Evolutionary conservation across 2,888 invertebrate genomes (phyloP), one percentile per base, ranked within the genome.

Genomic region (Argynnis bischoffii): DNA sequence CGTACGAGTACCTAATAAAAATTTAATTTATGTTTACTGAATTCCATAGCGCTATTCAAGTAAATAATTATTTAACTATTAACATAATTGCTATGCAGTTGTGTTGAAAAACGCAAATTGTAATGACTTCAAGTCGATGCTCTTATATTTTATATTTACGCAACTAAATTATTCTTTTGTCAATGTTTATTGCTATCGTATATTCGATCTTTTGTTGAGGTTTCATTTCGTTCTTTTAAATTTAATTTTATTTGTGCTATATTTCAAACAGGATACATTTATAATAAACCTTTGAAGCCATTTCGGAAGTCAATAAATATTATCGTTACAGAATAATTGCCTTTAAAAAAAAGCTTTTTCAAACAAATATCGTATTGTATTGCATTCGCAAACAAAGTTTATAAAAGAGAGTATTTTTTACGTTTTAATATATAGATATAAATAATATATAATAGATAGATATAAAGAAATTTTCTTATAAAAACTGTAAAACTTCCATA

Each of bases 91-190:
- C 21, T 46, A n/a, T 26, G 11, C 26, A 11, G 21, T 15, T 41
- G 8, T 21, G 21, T 57, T 57, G n/a, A 48, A 59, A 59, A 59
- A 16, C 16, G 47, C n/a, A 48, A 46, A 46, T 57, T 11, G 6
- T 48, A 6, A 18, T 14, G 18, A 51, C 51, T 67, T 74, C 67
- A 63, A 64, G 57, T 15, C 46, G 46, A 55, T 67, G 60, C 64
- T 66, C 77, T 78, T 76, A 74, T 74, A 75, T 77, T 78, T 78
- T 71, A 73, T 75, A 75, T 79, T 79, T 81, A 77, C 77, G 66
- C 72, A 73, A 71, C 64, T 73, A 70, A 74, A 77, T 77, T 76
- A 77, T 77, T 74, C 75, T 68, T 78, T 78, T 78, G 77, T 75
- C 69, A 66, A 66, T 64, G 66, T 72, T 70, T 72, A 77, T 72